Conservation (phyloP, 2,797 vertebrate species). For the Aldrovandia affinis region DNA sequence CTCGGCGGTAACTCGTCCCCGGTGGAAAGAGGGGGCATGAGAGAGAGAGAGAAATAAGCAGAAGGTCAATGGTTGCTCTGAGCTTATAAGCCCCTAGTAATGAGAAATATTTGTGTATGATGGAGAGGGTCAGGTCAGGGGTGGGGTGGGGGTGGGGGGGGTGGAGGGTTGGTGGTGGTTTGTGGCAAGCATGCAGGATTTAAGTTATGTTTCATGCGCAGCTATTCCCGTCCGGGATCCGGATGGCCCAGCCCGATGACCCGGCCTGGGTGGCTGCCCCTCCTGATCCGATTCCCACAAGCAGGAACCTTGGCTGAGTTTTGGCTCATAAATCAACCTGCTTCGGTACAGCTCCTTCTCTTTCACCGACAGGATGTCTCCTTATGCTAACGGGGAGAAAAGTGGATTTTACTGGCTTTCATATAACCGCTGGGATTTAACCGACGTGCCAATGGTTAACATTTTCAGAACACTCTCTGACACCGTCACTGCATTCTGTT, state of each 20-base stretch:
- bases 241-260: too few relatives aligned
- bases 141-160: neutral
- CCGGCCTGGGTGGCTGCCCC: neutral
- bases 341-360: neutral
- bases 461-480: neutral
- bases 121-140: neutral
- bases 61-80: neutral
- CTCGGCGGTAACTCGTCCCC: neutral
- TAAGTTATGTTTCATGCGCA: neutral
- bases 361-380: neutral
- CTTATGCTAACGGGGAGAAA: neutral
- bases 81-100: conserved; percentile 10
- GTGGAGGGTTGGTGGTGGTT: neutral
- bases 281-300: neutral
- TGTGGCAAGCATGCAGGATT: neutral
- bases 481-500: too few relatives aligned
- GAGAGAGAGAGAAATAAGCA: conserved; percentile 1
- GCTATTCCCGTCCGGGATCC: neutral
- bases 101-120: conserved; percentile 21
- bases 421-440: neutral
- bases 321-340: neutral
- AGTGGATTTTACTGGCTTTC: neutral
- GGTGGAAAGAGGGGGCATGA: conserved; percentile 1
- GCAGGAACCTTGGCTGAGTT: neutral
- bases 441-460: neutral